Conservation (phyloP, 2,797 vertebrate genomes). For the Limnodromus scolopaceus region DNA sequence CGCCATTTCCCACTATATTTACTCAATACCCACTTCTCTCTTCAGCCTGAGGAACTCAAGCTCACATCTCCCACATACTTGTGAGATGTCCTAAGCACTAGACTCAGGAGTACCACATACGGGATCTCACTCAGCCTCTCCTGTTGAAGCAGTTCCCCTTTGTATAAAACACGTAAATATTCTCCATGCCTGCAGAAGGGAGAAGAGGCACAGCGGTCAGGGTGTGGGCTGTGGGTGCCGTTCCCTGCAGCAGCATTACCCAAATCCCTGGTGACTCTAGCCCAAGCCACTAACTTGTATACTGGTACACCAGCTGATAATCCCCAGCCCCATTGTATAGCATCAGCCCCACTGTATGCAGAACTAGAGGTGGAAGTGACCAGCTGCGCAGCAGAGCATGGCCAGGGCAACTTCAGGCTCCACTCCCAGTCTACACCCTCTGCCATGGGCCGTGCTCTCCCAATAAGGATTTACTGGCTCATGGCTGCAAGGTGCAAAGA, state of each 20-base stretch:
- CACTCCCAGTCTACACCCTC: background rate
- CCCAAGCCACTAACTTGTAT: background rate
- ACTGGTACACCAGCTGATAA: background rate
- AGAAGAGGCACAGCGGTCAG: rapidly evolving
- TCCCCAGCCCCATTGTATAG: background rate
- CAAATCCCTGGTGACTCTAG: background rate
- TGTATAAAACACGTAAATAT: rapidly evolving
- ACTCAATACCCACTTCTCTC: background rate
- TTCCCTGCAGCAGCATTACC: background rate
- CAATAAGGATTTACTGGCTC: background rate
- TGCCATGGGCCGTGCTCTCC: background rate
- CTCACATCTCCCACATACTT: rapidly evolving
- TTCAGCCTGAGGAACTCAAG: background rate
- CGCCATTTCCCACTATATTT: background rate
- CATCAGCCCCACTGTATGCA: background rate
- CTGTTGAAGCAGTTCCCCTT: background rate
- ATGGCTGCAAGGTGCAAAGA: background rate
- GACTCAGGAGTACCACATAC: rapidly evolving
- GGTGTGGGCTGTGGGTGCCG: rapidly evolving
- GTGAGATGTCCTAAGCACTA: background rate
- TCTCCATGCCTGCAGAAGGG: background rate
- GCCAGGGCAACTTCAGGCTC: background rate
- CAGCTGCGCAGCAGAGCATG: background rate
- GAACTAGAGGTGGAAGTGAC: background rate
- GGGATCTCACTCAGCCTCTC: background rate